These are phyloP conservation scores for Zaprionus capensis DNA, from an alignment of 1,140 invertebrate species.

Conservation along the genomic window DNA sequence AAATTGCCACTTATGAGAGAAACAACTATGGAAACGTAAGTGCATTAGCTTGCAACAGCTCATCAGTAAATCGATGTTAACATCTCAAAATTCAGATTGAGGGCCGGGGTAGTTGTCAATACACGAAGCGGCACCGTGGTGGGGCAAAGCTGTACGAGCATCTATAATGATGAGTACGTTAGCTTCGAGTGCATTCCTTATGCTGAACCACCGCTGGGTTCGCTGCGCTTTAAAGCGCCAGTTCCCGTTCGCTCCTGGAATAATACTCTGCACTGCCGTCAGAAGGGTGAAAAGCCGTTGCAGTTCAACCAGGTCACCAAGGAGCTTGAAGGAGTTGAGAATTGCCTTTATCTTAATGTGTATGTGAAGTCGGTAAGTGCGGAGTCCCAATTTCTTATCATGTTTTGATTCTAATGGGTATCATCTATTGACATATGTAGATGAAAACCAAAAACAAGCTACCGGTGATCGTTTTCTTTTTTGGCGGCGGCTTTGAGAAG, in stretches of 20 bases:
- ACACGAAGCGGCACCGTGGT: slow-evolving; percentile 53
- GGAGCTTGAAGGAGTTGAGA: slow-evolving; percentile 82
- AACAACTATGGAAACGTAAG: neutral
- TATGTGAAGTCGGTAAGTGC: slow-evolving; percentile 82
- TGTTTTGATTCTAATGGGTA: neutral
- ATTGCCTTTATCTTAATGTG: slow-evolving; percentile 86
- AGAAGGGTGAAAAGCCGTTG: slow-evolving; percentile 55
- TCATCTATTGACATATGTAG: slow-evolving; percentile 31
- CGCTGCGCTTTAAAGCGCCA: slow-evolving; percentile 87
- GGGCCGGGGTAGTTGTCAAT: neutral
- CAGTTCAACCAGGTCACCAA: slow-evolving; percentile 59
- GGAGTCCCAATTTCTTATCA: neutral
- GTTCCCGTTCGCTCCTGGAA: slow-evolving; percentile 85
- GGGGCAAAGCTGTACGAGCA: slow-evolving; percentile 54
- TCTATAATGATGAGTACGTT: slow-evolving; percentile 72
- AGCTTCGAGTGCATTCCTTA: slow-evolving; percentile 87
- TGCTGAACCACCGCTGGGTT: slow-evolving; percentile 87
- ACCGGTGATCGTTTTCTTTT: slow-evolving; percentile 85
- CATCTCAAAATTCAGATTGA: neutral
- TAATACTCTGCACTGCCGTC: slow-evolving; percentile 81
- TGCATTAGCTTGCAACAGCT: neutral
- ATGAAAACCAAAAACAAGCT: slow-evolving; percentile 42
- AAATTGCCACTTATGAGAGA: neutral
- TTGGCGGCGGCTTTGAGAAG: slow-evolving; percentile 88
- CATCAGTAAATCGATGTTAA: neutral